phyloP scores from a whole-genome alignment of 2,797 vertebrate genomes.

The Argya squamiceps region DNA sequence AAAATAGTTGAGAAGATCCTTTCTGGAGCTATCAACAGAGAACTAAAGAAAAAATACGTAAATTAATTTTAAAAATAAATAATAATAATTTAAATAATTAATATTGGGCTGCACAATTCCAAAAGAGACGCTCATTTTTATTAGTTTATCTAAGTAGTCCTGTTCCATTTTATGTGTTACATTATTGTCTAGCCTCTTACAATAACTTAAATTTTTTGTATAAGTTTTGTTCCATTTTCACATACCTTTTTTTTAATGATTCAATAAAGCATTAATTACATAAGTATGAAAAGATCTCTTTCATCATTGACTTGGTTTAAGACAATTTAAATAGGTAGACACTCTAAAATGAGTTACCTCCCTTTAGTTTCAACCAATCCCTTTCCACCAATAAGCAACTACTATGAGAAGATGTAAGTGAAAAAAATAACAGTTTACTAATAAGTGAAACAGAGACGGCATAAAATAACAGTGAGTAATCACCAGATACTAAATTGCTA shows the following conservation, averaged over 20 bases:
- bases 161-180: background rate
- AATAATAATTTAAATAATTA: background rate
- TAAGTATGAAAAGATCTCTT: background rate
- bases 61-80: background rate
- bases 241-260: background rate
- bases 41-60: background rate
- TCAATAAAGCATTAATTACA: background rate
- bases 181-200: background rate
- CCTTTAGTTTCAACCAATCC: background rate
- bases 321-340: background rate
- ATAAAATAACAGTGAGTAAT: background rate
- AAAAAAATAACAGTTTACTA: background rate
- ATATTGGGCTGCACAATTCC: background rate
- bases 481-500: background rate
- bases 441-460: background rate
- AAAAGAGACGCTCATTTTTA: background rate
- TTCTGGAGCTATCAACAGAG: background rate
- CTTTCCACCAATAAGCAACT: background rate
- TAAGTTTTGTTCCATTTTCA: background rate
- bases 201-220: background rate
- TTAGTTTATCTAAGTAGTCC: background rate
- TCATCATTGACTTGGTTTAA: background rate
- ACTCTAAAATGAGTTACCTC: background rate
- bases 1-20: background rate
- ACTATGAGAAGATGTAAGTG: background rate